Conservation (phyloP, 2,797 vertebrate genomes). For the Odontamblyopus rebecca region DNA sequence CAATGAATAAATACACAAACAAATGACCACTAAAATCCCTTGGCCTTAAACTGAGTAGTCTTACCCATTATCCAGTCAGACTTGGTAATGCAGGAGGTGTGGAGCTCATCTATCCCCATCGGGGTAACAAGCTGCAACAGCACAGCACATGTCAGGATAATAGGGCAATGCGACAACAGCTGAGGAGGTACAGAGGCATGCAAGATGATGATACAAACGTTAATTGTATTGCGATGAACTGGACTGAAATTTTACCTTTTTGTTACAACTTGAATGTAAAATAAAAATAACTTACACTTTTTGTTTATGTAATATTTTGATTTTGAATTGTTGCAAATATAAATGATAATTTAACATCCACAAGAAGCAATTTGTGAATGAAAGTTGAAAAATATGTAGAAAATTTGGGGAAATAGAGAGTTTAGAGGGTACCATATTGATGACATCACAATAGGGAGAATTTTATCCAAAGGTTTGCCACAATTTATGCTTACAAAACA, state of each 20-base stretch:
- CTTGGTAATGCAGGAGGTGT: constrained; percentile 69
- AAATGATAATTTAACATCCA: no score
- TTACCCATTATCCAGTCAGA: constrained; percentile 78
- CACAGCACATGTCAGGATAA: constrained; percentile 16
- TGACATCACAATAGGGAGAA: no score
- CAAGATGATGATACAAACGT: constrained; percentile 1
- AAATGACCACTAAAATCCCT: neutral
- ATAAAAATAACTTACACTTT: no score
- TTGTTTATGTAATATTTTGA: no score
- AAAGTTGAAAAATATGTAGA: no score
- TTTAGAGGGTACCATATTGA: no score
- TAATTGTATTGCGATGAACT: neutral
- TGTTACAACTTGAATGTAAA: no score
- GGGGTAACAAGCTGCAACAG: constrained; percentile 60
- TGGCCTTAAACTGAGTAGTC: constrained; percentile 14
- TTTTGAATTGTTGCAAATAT: no score
- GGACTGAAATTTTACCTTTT: neutral
- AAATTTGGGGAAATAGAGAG: no score
- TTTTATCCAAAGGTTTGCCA: no score
- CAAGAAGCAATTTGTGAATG: no score
- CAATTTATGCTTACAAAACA: no score
- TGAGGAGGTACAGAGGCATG: neutral
- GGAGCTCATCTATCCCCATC: constrained; percentile 82
- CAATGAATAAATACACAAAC: neutral
- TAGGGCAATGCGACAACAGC: neutral